Conservation (phyloP, 2,797 vertebrate genomes). For the Epinephelus malabaricus region DNA sequence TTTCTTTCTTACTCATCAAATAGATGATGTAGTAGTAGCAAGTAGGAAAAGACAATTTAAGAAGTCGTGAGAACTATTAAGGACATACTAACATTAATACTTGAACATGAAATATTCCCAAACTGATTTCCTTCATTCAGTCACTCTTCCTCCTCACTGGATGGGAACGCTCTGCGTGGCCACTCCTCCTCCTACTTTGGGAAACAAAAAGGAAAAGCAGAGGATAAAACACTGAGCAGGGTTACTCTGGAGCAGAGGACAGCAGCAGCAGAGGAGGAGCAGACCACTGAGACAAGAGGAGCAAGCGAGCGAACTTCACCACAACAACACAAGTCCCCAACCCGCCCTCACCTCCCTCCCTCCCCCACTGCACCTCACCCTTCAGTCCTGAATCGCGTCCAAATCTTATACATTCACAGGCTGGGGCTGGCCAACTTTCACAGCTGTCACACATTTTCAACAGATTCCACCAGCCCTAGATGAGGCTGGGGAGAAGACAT, state of each 20-base stretch:
- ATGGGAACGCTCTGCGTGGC: conserved; percentile 31
- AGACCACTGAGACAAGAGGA: conserved; percentile 16
- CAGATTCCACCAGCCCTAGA: conserved; percentile 95
- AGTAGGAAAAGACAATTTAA: too few species aligned
- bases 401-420: conserved; percentile 91
- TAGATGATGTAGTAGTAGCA: background rate
- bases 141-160: conserved; percentile 5
- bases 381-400: conserved; percentile 86
- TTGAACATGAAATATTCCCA: background rate
- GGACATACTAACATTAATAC: background rate
- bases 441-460: conserved; percentile 99
- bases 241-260: conserved; percentile 25
- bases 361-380: conserved; percentile 70
- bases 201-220: background rate
- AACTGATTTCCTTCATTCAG: conserved; percentile 11
- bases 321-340: conserved; percentile 67
- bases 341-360: conserved; percentile 12
- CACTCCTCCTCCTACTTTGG: conserved; percentile 37
- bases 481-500: conserved; percentile 92
- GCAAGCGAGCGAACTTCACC: conserved; percentile 44
- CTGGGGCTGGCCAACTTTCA: conserved; percentile 88
- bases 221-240: background rate
- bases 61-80: background rate
- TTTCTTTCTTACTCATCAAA: background rate
- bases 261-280: conserved; percentile 23